Evolutionary conservation across 2,888 invertebrate genomes (phyloP), one percentile per base, ranked within the genome.

Genomic region (Drosophila mettleri): DNA sequence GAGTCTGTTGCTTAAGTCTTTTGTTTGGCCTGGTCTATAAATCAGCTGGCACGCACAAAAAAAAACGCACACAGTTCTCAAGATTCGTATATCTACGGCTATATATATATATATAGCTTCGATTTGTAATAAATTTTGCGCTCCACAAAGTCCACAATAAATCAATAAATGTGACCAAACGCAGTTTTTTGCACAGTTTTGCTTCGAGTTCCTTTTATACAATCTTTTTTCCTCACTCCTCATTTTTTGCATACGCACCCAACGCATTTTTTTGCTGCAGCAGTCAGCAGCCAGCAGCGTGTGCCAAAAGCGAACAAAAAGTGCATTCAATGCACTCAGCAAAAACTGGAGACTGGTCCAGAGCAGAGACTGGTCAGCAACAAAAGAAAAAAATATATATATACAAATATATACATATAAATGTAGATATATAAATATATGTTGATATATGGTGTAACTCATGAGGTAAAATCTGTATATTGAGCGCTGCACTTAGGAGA

Each of bases 121-220:
- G 83, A 83, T 88, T 83, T 86, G 83, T 83, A 82, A 83, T 83
- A 83, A 83, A 83, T 83, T 86, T 79, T 83, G 74, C 86, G 66
- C 61, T 71, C 58, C 57, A 29, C 60, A 45, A 29, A 61, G 68
- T 53, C 31, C 27, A 63, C 59, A 83, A 83, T 83, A 83, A 83
- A 83, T 83, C 83, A 88, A 88, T 88, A 83, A 87, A 76, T 69
- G 69, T 45, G 66, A 58, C 71, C 69, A 62, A 76, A 83, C 88
- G 83, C 83, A 83, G 79, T 65, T 87, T 83, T 83, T 82, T 76
- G 59, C 59, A 29, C 31, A 53, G 41, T 49, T 57, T 51, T 34
- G 8, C 22, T 12, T 16, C 38, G 31, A 18, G 49, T 12, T 43
- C 33, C 48, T 49, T 49, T 49, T 33, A 34, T n/a, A 20, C 10